Conservation (phyloP, 64 coral and sea anemone genomes). For the Actinia tenebrosa region DNA sequence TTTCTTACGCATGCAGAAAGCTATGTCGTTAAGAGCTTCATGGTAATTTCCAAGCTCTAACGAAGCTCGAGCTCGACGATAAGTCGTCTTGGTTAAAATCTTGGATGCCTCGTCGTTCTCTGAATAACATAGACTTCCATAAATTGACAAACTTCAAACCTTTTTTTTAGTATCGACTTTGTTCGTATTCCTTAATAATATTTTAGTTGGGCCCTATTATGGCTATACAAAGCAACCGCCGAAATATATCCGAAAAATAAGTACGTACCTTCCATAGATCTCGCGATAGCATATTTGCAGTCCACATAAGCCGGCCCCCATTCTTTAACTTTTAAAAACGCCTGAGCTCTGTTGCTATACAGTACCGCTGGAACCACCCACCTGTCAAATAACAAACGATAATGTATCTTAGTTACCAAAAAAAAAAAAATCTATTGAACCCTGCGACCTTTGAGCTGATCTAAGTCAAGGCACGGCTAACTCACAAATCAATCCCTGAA, state of each 20-base stretch:
- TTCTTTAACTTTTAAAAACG: conserved; percentile 59
- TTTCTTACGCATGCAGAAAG: conserved; percentile 46
- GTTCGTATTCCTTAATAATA: too few species aligned
- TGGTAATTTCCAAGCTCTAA: conserved; percentile 60
- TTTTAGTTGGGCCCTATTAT: too few species aligned
- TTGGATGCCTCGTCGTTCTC: conserved; percentile 78
- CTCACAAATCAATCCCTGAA: too few species aligned
- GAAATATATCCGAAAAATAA: too few species aligned
- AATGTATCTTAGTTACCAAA: neutral
- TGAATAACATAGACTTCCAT: conserved; percentile 18
- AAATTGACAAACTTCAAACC: neutral
- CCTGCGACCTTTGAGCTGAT: neutral
- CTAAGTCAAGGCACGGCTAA: too few species aligned
- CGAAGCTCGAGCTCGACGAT: conserved; percentile 67
- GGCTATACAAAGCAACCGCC: too few species aligned
- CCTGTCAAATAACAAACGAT: conserved; percentile 9
- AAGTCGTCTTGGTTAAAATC: conserved; percentile 81
- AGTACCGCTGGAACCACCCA: conserved; percentile 77
- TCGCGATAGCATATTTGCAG: conserved; percentile 78
- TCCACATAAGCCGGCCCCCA: conserved; percentile 71
- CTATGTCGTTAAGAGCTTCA: conserved; percentile 76
- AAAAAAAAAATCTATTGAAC: neutral
- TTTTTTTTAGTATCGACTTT: too few species aligned
- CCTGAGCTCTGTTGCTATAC: conserved; percentile 91
- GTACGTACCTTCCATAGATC: conserved; percentile 83